phyloP scores from a whole-genome alignment of 92 coral and sea anemone genomes.

The Hydrozoanthus gracilis region DNA sequence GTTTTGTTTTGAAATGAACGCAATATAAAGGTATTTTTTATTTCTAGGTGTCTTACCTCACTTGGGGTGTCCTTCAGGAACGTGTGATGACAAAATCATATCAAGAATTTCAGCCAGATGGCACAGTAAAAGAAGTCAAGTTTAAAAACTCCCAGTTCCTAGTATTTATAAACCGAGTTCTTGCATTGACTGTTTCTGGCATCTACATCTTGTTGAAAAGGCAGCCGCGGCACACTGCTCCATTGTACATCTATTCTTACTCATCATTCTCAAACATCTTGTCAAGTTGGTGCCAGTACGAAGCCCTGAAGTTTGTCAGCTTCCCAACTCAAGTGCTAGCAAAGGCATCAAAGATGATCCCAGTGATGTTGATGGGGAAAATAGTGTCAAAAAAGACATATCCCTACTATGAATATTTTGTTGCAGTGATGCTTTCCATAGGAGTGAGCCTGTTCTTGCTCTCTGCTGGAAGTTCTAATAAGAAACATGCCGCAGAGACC shows the following conservation, averaged over 20 bases:
- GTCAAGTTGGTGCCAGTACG: conserved; percentile 99
- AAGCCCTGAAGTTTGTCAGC: conserved; percentile 94
- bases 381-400: conserved; percentile 82
- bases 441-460: conserved; percentile 95
- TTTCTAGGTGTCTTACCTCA: conserved; percentile 71
- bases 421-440: conserved; percentile 84
- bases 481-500: conserved; percentile 79
- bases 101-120: conserved; percentile 71
- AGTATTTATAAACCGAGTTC: conserved; percentile 88
- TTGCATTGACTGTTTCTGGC: conserved; percentile 83
- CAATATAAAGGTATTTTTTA: background rate
- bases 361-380: conserved; percentile 99
- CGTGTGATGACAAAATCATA: conserved; percentile 87
- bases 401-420: conserved; percentile 92
- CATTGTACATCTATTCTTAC: conserved; percentile 88
- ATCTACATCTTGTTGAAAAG: conserved; percentile 68
- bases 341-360: conserved; percentile 97
- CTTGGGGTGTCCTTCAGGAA: conserved; percentile 98
- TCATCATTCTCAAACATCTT: conserved; percentile 95
- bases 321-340: conserved; percentile 96
- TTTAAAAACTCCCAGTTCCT: conserved; percentile 92
- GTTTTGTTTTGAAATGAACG: background rate
- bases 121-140: conserved; percentile 68
- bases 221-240: conserved; percentile 94
- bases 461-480: conserved; percentile 73